Evolutionary conservation across 2,888 invertebrate genomes (phyloP).

Genomic region (Dioctria linearis): DNA sequence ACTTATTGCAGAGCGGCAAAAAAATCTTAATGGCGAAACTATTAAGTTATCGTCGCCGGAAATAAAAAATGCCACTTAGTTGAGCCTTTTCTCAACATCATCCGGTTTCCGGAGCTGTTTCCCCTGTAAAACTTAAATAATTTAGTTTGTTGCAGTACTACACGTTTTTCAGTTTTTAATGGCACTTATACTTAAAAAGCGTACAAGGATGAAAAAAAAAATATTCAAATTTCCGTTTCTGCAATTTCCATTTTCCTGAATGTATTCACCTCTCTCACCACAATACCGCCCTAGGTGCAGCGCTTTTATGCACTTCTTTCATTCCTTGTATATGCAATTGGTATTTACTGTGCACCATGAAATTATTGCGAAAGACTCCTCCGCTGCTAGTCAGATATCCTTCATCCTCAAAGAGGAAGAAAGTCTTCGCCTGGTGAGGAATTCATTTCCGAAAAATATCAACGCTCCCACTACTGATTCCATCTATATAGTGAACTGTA

Average conservation of each 20-base stretch:
- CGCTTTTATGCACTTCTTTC: neutral
- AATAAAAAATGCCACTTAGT: slow-evolving; percentile 14
- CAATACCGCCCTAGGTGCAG: neutral
- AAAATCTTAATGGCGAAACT: neutral
- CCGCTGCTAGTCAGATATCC: slow-evolving; percentile 1
- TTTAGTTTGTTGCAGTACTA: slow-evolving; percentile 9
- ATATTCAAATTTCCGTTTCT: slow-evolving; percentile 3
- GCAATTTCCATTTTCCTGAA: neutral
- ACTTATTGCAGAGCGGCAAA: neutral
- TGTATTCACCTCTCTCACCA: neutral
- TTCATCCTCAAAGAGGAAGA: neutral
- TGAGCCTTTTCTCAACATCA: slow-evolving; percentile 5
- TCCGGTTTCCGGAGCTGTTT: neutral
- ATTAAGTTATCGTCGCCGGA: neutral
- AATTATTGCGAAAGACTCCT: neutral
- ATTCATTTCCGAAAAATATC: slow-evolving; percentile 17
- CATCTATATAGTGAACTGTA: too few species aligned
- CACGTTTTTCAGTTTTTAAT: too few species aligned
- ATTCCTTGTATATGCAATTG: neutral
- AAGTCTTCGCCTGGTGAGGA: slow-evolving; percentile 1
- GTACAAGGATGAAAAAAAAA: neutral
- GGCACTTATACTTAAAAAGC: neutral
- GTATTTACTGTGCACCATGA: neutral
- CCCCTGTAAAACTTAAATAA: neutral
- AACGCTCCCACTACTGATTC: neutral